Percentiles rank a stretch among this genome's conserved stretches.
These are phyloP conservation scores for Phragmatobia fuliginosa DNA, from an alignment of 2,888 invertebrate genomes.

Conservation along the genomic window DNA sequence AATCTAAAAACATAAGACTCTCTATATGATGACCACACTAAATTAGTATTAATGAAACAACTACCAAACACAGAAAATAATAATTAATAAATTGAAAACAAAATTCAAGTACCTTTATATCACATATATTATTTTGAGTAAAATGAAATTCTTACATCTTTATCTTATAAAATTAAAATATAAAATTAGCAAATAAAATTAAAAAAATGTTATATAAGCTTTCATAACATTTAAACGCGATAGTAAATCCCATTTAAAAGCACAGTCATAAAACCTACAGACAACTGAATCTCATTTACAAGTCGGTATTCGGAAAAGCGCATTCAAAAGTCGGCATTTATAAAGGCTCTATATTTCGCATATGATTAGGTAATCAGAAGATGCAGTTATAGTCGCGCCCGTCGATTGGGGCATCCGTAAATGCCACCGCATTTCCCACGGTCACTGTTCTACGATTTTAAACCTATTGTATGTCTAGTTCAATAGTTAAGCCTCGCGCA, in stretches of 20 bases:
- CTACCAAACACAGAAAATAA: no score
- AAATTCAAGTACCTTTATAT: no score
- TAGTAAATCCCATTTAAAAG: neutral
- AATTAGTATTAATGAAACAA: no score
- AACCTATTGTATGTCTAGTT: constrained; percentile 70
- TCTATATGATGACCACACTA: no score
- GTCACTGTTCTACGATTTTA: constrained; percentile 65
- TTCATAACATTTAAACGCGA: neutral
- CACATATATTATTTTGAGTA: neutral
- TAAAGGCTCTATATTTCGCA: constrained; percentile 30
- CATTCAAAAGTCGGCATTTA: neutral
- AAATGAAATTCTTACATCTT: no score
- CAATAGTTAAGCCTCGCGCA: constrained; percentile 63
- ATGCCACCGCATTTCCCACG: constrained; percentile 77
- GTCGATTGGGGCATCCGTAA: constrained; percentile 50
- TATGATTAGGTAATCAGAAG: constrained; percentile 65
- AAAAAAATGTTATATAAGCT: neutral
- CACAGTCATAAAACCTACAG: neutral
- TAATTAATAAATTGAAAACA: no score
- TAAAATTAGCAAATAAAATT: no score
- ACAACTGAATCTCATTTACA: constrained; percentile 1
- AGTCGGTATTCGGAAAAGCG: neutral
- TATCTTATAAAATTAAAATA: neutral
- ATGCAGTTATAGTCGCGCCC: constrained; percentile 53
- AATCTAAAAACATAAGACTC: no score